phyloP scores from a whole-genome alignment of 2,888 invertebrate genomes.

The Gryllus longicercus region DNA sequence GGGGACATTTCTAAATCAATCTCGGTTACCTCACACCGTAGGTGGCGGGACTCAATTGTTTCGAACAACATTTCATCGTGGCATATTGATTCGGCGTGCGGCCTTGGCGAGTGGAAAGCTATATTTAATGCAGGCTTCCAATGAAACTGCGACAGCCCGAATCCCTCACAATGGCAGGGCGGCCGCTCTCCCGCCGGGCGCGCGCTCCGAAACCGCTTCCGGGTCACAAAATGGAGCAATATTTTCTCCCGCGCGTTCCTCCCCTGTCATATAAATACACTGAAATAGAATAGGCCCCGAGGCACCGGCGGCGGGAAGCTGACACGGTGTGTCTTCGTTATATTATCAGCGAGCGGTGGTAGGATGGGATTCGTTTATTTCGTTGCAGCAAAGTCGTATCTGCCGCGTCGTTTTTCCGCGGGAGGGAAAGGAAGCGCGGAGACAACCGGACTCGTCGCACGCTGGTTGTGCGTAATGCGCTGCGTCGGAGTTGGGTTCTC shows the following conservation, averaged over 20 bases:
- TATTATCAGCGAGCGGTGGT: background rate
- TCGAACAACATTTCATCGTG: background rate
- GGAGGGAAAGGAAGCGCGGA: background rate
- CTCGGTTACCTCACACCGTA: no score
- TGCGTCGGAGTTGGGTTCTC: no score
- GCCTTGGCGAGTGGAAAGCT: background rate
- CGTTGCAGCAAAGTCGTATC: background rate
- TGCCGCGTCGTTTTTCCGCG: background rate
- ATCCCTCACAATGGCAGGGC: background rate
- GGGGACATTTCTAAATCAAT: no score
- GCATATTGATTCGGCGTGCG: background rate
- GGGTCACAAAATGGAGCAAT: background rate
- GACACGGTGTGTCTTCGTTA: background rate
- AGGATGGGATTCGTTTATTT: background rate
- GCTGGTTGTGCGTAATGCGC: no score
- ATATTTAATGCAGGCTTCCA: background rate
- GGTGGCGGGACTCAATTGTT: background rate
- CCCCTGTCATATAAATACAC: background rate
- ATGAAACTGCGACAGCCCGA: background rate
- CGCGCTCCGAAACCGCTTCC: background rate
- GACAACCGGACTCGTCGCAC: no score
- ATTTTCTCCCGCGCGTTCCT: background rate
- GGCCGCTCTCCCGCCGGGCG: background rate
- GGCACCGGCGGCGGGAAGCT: no score
- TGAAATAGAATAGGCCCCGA: background rate